Conservation (phyloP, 2,113 vertebrate genomes). For the Connochaetes taurinus region DNA sequence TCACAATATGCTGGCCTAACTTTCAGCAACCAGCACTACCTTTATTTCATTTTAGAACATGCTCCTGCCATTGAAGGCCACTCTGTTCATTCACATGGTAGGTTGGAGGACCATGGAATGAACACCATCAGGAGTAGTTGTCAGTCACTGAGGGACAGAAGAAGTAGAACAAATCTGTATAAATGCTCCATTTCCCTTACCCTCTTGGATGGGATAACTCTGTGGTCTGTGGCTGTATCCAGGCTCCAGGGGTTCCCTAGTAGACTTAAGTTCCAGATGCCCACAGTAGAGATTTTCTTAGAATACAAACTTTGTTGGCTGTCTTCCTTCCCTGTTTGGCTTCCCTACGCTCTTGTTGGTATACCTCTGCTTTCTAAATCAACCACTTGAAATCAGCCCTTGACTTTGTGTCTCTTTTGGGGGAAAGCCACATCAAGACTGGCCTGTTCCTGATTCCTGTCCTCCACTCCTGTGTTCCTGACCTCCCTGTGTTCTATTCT, state of each 20-base stretch:
- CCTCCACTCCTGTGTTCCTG: background rate
- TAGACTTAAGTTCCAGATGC: background rate
- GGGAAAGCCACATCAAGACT: background rate
- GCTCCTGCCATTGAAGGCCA: background rate
- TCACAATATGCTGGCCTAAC: background rate
- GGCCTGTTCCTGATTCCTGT: background rate
- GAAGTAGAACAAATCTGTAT: background rate
- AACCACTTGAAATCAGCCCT: background rate
- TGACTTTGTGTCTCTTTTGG: background rate
- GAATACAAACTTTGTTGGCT: background rate
- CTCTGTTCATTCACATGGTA: background rate
- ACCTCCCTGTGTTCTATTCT: background rate
- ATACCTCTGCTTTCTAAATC: background rate
- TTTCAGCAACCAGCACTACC: background rate
- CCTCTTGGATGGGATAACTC: background rate
- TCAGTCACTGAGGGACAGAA: background rate
- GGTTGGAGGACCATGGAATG: background rate
- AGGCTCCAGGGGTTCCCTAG: background rate
- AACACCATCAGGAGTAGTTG: background rate
- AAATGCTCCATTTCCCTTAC: background rate
- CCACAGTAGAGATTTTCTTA: background rate
- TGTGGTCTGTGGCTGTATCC: background rate
- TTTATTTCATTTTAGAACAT: background rate
- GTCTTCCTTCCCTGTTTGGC: background rate
- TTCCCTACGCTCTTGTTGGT: background rate